Evolutionary conservation across 1,140 invertebrate genomes (phyloP), one percentile per base, ranked within the genome.

Genomic region (Bilobella aurantiaca): DNA sequence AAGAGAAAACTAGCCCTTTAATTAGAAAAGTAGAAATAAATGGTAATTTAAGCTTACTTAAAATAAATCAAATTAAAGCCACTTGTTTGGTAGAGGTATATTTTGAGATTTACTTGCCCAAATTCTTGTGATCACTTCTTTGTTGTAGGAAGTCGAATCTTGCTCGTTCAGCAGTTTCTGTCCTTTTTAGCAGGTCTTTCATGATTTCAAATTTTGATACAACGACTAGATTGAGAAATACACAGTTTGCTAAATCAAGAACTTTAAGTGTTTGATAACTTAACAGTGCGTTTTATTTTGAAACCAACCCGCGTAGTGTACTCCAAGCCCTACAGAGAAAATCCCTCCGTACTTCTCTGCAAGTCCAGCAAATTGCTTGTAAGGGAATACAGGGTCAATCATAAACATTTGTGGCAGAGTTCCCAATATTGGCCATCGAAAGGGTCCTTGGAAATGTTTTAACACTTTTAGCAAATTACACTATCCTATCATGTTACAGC

Each of bases 1-100:
- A 31, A 29, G 53, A 65, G 37, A 31, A 68, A 18, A 66, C 59
- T 16, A 68, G 21, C n/a, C 67, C 65, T 67, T 32, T 5, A 8
- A 29, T 8, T 12, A 42, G 34, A 12, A 18, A 12, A 12, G 34
- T 12, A 42, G 34, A 12, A 12, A 18, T 42, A 18, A 42, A 42
- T 42, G n/a, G n/a, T n/a, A n/a, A n/a, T n/a, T n/a, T n/a, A n/a
- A n/a, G n/a, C n/a, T n/a, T n/a, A n/a, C n/a, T n/a, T n/a, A n/a
- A n/a, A n/a, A n/a, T n/a, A n/a, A n/a, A n/a, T n/a, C n/a, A n/a
- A n/a, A n/a, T n/a, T n/a, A n/a, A n/a, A n/a, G n/a, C n/a, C n/a
- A n/a, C n/a, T n/a, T n/a, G n/a, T n/a, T n/a, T n/a, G n/a, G n/a
- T n/a, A 12, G 34, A 8, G 18, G 34, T 42, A 12, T 8, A 8